phyloP scores from a whole-genome alignment of 1,140 invertebrate genomes.

The Aphis craccivora region DNA sequence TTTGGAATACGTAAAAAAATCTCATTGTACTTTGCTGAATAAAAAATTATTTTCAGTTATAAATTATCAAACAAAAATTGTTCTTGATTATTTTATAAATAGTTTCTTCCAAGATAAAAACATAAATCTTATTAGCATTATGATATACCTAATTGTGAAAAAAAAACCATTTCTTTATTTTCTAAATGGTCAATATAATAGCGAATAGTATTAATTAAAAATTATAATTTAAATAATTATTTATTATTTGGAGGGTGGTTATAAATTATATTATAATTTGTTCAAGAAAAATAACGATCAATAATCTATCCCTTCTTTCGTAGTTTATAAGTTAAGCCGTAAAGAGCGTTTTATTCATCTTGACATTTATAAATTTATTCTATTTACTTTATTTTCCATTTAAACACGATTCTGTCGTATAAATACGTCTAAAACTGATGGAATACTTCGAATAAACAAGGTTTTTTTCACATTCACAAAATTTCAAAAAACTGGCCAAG shows the following conservation, averaged over 20 bases:
- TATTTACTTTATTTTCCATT: not conserved
- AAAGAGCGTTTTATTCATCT: not conserved
- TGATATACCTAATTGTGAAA: too few relatives aligned
- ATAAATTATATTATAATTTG: not conserved
- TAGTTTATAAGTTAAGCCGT: not conserved
- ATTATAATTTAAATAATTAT: not conserved
- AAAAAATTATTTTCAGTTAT: too few relatives aligned
- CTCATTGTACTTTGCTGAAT: too few relatives aligned
- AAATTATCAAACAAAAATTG: not conserved
- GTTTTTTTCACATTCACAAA: not conserved
- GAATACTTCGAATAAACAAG: not conserved
- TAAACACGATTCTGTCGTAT: not conserved
- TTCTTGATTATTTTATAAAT: not conserved
- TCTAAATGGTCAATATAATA: not conserved
- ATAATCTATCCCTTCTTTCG: not conserved
- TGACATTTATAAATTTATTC: not conserved
- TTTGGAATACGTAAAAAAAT: not conserved
- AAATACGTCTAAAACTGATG: not conserved
- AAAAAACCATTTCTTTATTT: not conserved
- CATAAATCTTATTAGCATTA: not conserved
- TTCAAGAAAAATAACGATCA: not conserved
- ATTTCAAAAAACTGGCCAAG: not conserved
- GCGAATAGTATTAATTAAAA: not conserved
- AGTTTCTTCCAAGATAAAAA: not conserved
- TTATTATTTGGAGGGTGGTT: not conserved